These are phyloP conservation scores for Listrodromus nycthemerus DNA, from an alignment of 2,888 invertebrate genomes.

Conservation along the genomic window DNA sequence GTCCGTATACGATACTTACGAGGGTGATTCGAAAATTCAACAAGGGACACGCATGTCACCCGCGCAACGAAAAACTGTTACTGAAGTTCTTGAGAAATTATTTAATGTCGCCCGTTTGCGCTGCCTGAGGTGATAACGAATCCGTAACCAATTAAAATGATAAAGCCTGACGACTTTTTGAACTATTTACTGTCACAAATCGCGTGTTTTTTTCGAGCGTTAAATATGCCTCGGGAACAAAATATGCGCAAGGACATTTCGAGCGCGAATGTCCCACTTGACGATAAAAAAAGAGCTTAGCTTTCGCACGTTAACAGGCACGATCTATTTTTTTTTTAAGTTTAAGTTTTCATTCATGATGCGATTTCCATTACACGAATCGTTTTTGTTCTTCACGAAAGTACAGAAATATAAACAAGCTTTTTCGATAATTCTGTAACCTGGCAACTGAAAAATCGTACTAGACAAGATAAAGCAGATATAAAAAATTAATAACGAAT, in stretches of 20 bases:
- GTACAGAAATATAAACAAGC: not conserved
- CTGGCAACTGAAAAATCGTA: no score
- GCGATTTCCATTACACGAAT: not conserved
- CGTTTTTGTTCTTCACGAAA: not conserved
- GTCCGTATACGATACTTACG: not conserved
- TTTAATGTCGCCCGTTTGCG: not conserved
- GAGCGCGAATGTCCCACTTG: no score
- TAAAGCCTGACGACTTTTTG: not conserved
- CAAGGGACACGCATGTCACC: not conserved
- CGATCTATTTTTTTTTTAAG: not conserved
- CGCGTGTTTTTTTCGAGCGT: not conserved
- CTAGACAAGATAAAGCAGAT: no score
- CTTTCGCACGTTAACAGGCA: not conserved
- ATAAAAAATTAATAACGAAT: no score
- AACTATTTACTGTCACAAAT: not conserved
- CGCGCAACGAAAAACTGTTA: not conserved
- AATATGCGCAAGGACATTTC: not conserved
- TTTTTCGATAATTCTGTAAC: not conserved
- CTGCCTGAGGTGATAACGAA: not conserved
- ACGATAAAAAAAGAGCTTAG: not conserved
- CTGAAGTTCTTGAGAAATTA: not conserved
- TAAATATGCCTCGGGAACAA: no score
- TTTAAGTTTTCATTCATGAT: not conserved
- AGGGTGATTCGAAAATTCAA: no score
- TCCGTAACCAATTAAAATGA: not conserved